These are phyloP conservation scores for Amphiura filiformis DNA, from an alignment of 35 echinoderm and acorn worm genomes.

Conservation along the genomic window DNA sequence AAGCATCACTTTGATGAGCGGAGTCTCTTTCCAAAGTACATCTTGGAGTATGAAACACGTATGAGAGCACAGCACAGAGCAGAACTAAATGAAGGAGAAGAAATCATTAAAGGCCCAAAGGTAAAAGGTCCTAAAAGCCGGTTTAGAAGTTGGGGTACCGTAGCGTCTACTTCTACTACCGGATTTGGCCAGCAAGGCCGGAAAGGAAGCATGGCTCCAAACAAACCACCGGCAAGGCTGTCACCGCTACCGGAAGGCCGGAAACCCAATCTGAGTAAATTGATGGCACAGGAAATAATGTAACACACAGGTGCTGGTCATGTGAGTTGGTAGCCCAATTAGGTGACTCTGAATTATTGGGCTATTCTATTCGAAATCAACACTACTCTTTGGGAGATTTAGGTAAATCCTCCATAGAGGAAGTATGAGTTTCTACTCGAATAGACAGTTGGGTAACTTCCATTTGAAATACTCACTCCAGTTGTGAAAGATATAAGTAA, in stretches of 20 bases:
- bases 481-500: no score
- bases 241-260: constrained; percentile 36
- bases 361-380: no score
- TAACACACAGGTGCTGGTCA: no score
- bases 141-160: neutral
- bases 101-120: neutral
- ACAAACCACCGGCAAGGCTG: constrained; percentile 30
- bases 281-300: neutral
- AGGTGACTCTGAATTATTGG: no score
- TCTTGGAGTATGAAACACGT: constrained; percentile 76
- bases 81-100: constrained; percentile 22
- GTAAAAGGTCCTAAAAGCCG: neutral
- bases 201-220: neutral
- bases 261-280: constrained; percentile 8
- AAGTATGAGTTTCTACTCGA: no score
- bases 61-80: constrained; percentile 64
- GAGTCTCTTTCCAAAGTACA: constrained; percentile 86
- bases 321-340: no score
- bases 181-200: neutral
- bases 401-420: no score
- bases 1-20: constrained; percentile 83
- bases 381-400: no score
- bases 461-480: no score
- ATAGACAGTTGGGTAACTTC: no score
- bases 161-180: neutral